Evolutionary conservation across 2,797 vertebrate species (phyloP).

Genomic region (Enteromius fasciolatus): DNA sequence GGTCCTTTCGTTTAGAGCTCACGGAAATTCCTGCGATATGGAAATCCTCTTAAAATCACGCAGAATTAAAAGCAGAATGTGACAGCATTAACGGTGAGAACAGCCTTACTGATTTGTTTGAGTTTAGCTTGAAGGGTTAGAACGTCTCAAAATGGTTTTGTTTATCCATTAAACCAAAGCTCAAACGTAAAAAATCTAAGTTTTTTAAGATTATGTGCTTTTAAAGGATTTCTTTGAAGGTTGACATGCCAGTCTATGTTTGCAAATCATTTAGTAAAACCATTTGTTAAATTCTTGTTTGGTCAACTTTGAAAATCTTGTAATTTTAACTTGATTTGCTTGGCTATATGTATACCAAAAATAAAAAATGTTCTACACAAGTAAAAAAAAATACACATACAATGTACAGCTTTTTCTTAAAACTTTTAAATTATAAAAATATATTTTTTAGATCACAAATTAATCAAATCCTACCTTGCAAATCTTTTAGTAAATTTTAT

Average conservation of each 20-base stretch:
- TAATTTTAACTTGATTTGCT: background rate
- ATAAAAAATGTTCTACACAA: too few species aligned
- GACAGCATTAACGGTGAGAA: background rate
- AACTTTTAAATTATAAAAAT: too few species aligned
- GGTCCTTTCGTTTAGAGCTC: background rate
- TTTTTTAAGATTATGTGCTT: background rate
- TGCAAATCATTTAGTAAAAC: background rate
- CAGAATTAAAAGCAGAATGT: background rate
- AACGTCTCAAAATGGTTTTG: background rate
- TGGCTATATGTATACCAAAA: background rate
- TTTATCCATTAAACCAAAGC: background rate
- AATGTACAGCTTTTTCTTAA: too few species aligned
- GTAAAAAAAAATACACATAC: too few species aligned
- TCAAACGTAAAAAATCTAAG: background rate
- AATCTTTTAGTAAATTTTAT: background rate
- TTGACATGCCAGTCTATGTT: background rate
- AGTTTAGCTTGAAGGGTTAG: background rate
- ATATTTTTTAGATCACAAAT: too few species aligned
- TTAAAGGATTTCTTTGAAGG: constrained; percentile 2
- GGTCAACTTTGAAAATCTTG: background rate
- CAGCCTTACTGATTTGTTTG: background rate
- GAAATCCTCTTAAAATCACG: constrained; percentile 25
- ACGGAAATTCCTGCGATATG: constrained; percentile 5
- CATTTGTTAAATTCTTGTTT: background rate
- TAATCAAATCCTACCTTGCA: too few species aligned